Evolutionary conservation across 2,797 vertebrate species (phyloP).

Genomic region (Artibeus jamaicensis): DNA sequence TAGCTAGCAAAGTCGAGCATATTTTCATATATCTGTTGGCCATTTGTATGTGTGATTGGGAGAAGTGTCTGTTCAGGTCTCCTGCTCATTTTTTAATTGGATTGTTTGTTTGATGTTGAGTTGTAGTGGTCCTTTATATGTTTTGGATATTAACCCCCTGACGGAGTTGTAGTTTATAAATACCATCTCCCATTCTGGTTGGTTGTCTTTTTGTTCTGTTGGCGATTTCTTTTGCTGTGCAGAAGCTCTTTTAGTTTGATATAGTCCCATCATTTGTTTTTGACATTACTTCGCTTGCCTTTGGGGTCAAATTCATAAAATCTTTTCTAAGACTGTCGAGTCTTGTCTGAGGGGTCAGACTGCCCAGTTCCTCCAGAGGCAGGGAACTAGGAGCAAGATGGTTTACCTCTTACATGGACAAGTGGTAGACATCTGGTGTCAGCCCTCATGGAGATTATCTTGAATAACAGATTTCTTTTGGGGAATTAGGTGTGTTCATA

Average conservation of each 20-base stretch:
- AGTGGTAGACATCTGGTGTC: slow-evolving; percentile 90
- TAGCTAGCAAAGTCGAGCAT: background rate
- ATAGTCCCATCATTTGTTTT: background rate
- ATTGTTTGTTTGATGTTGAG: background rate
- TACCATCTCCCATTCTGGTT: background rate
- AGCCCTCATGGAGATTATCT: slow-evolving; percentile 91
- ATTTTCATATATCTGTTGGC: background rate
- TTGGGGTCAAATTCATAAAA: background rate
- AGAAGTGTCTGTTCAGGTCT: background rate
- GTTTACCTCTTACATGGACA: slow-evolving; percentile 82
- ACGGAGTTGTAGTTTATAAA: background rate
- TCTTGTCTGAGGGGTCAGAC: background rate
- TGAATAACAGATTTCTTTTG: slow-evolving; percentile 91
- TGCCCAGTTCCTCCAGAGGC: background rate
- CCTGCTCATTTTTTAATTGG: background rate
- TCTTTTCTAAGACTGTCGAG: background rate
- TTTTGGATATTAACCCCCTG: background rate
- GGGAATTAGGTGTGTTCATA: slow-evolving; percentile 91
- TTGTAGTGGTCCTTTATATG: background rate
- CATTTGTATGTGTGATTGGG: background rate
- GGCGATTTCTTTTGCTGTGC: background rate
- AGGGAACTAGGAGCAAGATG: background rate
- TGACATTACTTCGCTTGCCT: background rate
- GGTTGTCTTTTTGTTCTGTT: background rate
- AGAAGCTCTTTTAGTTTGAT: background rate